Evolutionary conservation across 2,113 vertebrate genomes (phyloP).

Genomic region (Meleagris gallopavo): DNA sequence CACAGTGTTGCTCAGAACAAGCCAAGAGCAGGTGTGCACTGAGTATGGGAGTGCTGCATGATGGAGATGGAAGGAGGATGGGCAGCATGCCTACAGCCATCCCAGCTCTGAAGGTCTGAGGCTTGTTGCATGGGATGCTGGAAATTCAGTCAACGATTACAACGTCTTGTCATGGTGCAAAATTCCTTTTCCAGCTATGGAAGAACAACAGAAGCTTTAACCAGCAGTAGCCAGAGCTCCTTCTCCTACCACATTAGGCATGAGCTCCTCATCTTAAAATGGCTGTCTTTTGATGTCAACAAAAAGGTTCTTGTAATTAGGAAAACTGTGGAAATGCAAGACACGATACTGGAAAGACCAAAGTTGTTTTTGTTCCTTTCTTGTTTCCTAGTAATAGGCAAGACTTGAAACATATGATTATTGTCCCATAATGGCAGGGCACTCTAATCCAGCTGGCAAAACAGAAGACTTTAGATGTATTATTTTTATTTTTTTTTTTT

Average conservation of each 20-base stretch:
- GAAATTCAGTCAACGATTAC: background rate
- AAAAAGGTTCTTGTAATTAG: slow-evolving; percentile 34
- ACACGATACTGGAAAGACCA: background rate
- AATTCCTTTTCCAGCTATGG: background rate
- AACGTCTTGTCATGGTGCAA: background rate
- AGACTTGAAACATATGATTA: slow-evolving; percentile 68
- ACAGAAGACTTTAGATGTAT: background rate
- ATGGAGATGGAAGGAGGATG: background rate
- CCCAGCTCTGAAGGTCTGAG: background rate
- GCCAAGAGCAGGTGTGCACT: background rate
- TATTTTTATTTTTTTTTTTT: slow-evolving; percentile 19
- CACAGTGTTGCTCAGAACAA: background rate
- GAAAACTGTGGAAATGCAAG: slow-evolving; percentile 43
- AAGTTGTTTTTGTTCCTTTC: slow-evolving; percentile 61
- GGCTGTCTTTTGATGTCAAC: background rate
- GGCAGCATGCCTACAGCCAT: background rate
- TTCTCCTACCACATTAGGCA: background rate
- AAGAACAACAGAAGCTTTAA: background rate
- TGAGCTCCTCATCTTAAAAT: slow-evolving; percentile 11
- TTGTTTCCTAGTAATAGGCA: slow-evolving; percentile 63
- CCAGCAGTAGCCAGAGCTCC: background rate
- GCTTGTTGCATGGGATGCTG: background rate
- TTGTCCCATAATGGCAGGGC: slow-evolving; percentile 51
- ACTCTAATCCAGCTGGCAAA: slow-evolving; percentile 35
- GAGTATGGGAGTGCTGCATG: background rate